Evolutionary conservation across 2,888 invertebrate species (phyloP), one percentile per base, ranked within the genome.

Genomic region (Cetonia aurata): DNA sequence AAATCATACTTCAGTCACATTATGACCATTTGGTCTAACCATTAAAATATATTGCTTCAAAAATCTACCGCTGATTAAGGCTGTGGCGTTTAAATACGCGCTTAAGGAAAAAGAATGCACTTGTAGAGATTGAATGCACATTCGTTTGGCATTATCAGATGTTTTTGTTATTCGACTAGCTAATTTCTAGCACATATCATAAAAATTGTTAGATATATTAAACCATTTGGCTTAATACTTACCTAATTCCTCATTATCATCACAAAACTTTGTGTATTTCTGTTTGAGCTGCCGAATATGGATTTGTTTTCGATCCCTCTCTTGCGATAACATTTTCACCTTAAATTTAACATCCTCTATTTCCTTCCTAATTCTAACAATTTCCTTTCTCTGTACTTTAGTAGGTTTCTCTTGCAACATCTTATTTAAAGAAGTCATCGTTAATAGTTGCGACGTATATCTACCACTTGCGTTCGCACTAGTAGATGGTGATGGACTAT

Each of bases 231-330:
- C 48, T 1, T 19, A 50, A 65, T 17, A 73, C 83, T 84, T 84
- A 91, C 91, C 89, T 79, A 87, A 86, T 81, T 92, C 91, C 79
- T 90, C 90, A 80, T 93, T 93, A 74, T 89, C 87, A 76, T 94
- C 92, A 44, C 88, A 87, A 57, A 92, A 80, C 67, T 87, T 86
- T 48, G 88, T 86, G 74, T 90, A 89, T 77, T 86, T 88, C 79
- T 90, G 88, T 83, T 91, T 92, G 75, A 93, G 85, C 75, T 88
- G 86, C 75, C 90, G 86, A 72, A 93, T 85, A 76, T 88, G 87
- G 0, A 87, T 88, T 73, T 89, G 86, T 79, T 90, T 90, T 79
- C 89, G 87, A 69, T 91, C 89, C 77, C 90, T 87, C 81, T 94
- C 93, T 73, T 92, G 91, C 6, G 89, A 87, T 41, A 94, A 85